These are phyloP conservation scores for Agrotis exclamationis DNA, from an alignment of 2,888 invertebrate genomes.

Conservation along the genomic window DNA sequence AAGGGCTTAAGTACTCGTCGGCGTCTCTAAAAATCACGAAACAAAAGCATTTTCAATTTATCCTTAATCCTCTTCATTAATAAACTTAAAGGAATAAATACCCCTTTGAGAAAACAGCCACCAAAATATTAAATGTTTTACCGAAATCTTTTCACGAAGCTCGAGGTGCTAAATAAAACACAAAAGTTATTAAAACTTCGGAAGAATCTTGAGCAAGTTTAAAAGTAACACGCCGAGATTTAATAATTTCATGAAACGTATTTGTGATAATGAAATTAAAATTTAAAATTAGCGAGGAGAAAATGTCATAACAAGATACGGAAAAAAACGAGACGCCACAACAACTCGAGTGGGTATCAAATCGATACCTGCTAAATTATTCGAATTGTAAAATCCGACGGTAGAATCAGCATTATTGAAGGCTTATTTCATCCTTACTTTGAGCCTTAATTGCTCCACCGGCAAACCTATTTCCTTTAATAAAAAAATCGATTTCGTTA, in stretches of 20 bases:
- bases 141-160: slow-evolving; percentile 54
- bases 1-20: slow-evolving; percentile 20
- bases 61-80: slow-evolving; percentile 54
- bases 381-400: slow-evolving; percentile 52
- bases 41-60: slow-evolving; percentile 52
- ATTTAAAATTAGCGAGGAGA: slow-evolving; percentile 34
- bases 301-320: slow-evolving; percentile 26
- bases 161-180: slow-evolving; percentile 63
- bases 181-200: slow-evolving; percentile 64
- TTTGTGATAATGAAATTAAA: slow-evolving; percentile 59
- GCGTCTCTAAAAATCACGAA: slow-evolving; percentile 18
- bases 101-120: slow-evolving; percentile 42
- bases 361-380: slow-evolving; percentile 54
- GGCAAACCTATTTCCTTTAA: slow-evolving; percentile 57
- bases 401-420: slow-evolving; percentile 58
- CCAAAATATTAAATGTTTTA: slow-evolving; percentile 55
- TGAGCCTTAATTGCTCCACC: slow-evolving; percentile 61
- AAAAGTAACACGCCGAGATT: slow-evolving; percentile 54
- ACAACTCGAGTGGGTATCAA: slow-evolving; percentile 24
- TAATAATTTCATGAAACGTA: slow-evolving; percentile 54
- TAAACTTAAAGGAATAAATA: slow-evolving; percentile 57
- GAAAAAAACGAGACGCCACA: slow-evolving; percentile 9
- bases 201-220: slow-evolving; percentile 49
- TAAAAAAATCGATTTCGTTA: slow-evolving; percentile 52
- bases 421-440: slow-evolving; percentile 59